Percentiles rank a stretch among this genome's conserved stretches.
These are phyloP conservation scores for Neoscelio sp. DNA, from an alignment of 2,888 invertebrate genomes.

Conservation along the genomic window DNA sequence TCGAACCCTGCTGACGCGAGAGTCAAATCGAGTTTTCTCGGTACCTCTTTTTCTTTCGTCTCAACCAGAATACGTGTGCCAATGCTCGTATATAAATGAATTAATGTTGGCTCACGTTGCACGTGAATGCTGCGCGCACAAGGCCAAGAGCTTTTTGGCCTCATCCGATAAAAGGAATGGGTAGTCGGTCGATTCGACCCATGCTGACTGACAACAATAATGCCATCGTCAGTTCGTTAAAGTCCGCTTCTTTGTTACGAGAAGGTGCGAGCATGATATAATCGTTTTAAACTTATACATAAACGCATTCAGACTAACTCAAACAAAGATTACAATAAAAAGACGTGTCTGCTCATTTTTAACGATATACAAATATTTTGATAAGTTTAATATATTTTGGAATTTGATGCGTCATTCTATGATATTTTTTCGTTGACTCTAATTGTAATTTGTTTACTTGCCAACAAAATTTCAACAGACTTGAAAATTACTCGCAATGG, in stretches of 20 bases:
- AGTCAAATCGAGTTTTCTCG: conserved; percentile 10
- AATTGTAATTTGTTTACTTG: too few species aligned
- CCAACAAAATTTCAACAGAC: background rate
- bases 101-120: background rate
- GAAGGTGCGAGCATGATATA: conserved; percentile 69
- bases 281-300: conserved; percentile 44
- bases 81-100: background rate
- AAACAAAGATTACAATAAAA: conserved; percentile 8
- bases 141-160: conserved; percentile 70
- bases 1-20: background rate
- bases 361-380: conserved; percentile 28
- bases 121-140: conserved; percentile 22
- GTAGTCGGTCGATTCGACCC: conserved; percentile 71
- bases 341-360: conserved; percentile 12
- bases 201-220: conserved; percentile 77
- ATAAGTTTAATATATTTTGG: background rate
- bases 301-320: background rate
- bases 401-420: conserved; percentile 4
- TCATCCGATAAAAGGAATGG: conserved; percentile 79
- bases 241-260: conserved; percentile 74
- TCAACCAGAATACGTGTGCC: conserved; percentile 24
- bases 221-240: conserved; percentile 80
- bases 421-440: too few species aligned
- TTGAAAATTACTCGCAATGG: conserved; percentile 37
- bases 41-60: conserved; percentile 23